These are phyloP conservation scores for Xylocampa areola DNA, from an alignment of 2,888 invertebrate species.

Conservation along the genomic window DNA sequence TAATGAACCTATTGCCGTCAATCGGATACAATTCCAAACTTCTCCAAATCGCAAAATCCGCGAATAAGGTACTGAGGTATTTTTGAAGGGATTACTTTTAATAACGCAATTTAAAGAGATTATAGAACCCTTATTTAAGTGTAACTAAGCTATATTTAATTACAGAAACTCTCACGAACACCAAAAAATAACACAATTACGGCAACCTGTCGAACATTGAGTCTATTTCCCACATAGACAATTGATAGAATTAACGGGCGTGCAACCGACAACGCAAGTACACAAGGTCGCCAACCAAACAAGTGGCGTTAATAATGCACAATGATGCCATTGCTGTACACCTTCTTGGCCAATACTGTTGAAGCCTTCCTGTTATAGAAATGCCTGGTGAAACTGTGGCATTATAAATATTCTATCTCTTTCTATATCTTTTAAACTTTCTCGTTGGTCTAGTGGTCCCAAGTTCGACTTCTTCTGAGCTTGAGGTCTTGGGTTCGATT, in stretches of 20 bases:
- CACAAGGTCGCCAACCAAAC: slow-evolving; percentile 59
- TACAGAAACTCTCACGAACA: not conserved
- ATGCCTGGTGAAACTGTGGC: not conserved
- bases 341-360: slow-evolving; percentile 5
- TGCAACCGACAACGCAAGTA: slow-evolving; percentile 22
- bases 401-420: too few species aligned
- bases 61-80: too few species aligned
- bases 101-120: too few species aligned
- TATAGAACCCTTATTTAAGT: too few species aligned
- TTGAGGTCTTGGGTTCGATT: too few species aligned
- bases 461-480: too few species aligned
- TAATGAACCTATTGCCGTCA: too few species aligned
- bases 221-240: slow-evolving; percentile 63
- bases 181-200: slow-evolving; percentile 31
- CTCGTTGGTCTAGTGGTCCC: too few species aligned
- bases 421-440: too few species aligned
- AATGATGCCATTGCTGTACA: slow-evolving; percentile 45
- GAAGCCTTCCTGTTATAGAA: not conserved
- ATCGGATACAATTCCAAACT: too few species aligned
- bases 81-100: too few species aligned
- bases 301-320: slow-evolving; percentile 56
- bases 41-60: too few species aligned
- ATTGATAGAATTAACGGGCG: slow-evolving; percentile 59
- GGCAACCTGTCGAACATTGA: slow-evolving; percentile 32
- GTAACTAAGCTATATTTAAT: not conserved